Base-by-base conservation (phyloP, 2,113 vertebrate species). In the Saguinus imperator region DNA sequence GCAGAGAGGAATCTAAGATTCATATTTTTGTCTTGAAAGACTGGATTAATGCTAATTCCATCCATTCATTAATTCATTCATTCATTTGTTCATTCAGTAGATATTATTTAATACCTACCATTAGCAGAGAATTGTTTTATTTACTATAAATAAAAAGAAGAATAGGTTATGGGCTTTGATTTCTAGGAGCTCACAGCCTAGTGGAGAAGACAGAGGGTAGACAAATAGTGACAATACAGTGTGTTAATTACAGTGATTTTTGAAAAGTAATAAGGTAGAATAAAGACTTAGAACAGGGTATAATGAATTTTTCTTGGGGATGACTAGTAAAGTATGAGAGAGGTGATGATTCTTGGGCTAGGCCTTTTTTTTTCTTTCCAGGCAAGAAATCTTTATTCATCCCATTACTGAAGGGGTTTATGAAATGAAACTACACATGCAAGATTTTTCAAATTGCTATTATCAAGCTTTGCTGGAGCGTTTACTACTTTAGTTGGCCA, bases 351-450 rank as follows among this genome's bases (percentile, higher is more conserved):
- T 79, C 18, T 43, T 72, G 17, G 16, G 3, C 2, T 83, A 2
- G 8, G 16, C 87, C 32, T 79, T 83, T 64, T 64, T 64, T 61
- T 32, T 2, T 13, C 61, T 72, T 91, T 93, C 92, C 68, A 83
- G 87, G 73, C 0, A 40, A 93, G 88, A 96, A 97, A 88, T 82
- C 70, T 95, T 96, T 97, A 98, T 97, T 97, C 94, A 98, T 92
- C 79, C 88, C 94, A 95, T 97, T 91, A 95, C 88, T 97, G 96
- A 98, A 97, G 82, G 87, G 77, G 96, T 98, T 98, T 97, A 98
- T 98, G 96, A 98, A 97, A 97, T 45, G 94, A 98, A 98, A 98
- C 93, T 55, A 52, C 97, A 97, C 61, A 25, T 89, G 96, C 91
- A 95, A 97, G 97, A 97, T 95, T 98, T 98, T 14, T 96, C 97